phyloP scores from a whole-genome alignment of 2,113 vertebrate species.

The Sardina pilchardus region DNA sequence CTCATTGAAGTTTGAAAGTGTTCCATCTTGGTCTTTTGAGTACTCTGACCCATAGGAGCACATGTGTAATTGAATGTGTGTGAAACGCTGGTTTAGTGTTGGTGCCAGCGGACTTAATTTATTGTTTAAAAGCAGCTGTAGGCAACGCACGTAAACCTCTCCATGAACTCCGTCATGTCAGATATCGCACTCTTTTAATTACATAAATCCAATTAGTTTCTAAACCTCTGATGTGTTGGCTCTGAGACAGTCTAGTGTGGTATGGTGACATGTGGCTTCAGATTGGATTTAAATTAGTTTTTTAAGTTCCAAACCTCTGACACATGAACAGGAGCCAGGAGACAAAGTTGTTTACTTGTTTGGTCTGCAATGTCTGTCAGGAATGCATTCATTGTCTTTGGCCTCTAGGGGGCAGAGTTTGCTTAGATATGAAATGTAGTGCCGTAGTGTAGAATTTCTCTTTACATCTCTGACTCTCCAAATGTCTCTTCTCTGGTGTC shows the following conservation, averaged over 20 bases:
- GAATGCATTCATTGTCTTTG: background rate
- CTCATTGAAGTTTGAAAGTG: background rate
- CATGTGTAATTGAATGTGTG: background rate
- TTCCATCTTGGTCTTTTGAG: background rate
- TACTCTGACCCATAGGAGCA: no score
- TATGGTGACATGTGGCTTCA: background rate
- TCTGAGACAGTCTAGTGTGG: background rate
- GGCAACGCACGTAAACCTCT: background rate
- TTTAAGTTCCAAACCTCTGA: slow-evolving; percentile 20
- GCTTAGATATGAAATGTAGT: background rate
- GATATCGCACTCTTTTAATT: background rate
- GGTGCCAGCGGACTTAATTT: background rate
- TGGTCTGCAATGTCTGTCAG: background rate
- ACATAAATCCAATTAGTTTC: background rate
- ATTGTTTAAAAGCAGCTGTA: background rate
- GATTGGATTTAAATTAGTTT: slow-evolving; percentile 36
- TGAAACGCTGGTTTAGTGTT: background rate
- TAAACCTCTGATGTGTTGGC: background rate
- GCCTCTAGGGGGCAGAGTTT: slow-evolving; percentile 45
- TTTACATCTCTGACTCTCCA: background rate
- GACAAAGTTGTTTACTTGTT: slow-evolving; percentile 11
- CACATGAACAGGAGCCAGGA: background rate
- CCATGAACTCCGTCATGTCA: background rate
- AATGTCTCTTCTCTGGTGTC: background rate
- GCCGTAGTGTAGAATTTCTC: background rate